Percentiles rank a stretch among this genome's conserved stretches.
Conservation (phyloP, 2,113 vertebrate genomes). For the Nannobrachium achirus region DNA sequence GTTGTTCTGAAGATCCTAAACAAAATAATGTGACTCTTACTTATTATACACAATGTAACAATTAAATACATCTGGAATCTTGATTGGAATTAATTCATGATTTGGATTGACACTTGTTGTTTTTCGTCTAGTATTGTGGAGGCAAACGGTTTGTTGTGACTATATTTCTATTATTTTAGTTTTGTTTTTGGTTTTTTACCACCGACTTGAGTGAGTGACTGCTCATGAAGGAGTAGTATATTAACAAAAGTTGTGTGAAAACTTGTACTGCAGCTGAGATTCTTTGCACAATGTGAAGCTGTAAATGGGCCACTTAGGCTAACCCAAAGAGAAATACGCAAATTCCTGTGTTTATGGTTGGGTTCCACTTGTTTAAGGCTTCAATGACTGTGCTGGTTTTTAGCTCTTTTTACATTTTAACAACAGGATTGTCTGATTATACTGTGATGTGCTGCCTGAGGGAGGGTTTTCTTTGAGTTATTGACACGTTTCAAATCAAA, state of each 20-base stretch:
- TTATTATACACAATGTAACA: too few relatives aligned
- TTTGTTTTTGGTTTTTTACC: conserved; percentile 20
- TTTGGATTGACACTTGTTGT: background rate
- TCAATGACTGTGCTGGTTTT: background rate
- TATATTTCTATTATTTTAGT: background rate
- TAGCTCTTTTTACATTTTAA: background rate
- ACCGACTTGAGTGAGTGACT: conserved; percentile 16
- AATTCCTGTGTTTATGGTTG: too few relatives aligned
- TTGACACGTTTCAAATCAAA: background rate
- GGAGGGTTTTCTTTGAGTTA: background rate
- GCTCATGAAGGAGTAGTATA: background rate
- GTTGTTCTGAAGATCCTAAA: too few relatives aligned
- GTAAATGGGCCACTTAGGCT: conserved; percentile 2
- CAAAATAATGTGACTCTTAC: too few relatives aligned
- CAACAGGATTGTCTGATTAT: background rate
- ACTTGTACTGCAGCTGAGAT: background rate
- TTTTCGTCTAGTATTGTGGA: background rate
- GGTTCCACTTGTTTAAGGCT: background rate
- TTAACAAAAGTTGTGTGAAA: background rate
- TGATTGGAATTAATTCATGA: background rate
- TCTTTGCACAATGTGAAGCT: background rate
- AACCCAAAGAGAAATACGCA: background rate
- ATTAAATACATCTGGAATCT: too few relatives aligned
- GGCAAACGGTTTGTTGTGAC: conserved; percentile 25
- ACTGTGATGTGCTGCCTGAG: background rate